Base-by-base conservation (phyloP, 2,113 vertebrate genomes). In the Hymenochirus boettgeri region DNA sequence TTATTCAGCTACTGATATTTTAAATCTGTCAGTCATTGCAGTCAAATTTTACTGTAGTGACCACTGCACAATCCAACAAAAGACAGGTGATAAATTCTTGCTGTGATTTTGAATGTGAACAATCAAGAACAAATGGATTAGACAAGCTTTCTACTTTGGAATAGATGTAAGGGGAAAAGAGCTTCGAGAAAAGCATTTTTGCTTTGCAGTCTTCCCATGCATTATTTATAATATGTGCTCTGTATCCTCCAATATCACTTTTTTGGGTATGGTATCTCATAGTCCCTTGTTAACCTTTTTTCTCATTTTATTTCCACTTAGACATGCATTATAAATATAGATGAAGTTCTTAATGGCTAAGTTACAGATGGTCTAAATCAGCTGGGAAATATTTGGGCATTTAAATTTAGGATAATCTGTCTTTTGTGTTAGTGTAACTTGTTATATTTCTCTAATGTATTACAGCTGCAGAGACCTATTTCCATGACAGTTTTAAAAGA, bases 261-360 rank as follows among this genome's bases (percentile, higher is more conserved):
- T 57, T 42, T 37, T 26, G 18, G 33, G 27, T 15, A 29, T 37
- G 54, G 35, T 17, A 19, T 58, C 31, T 15, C 27, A 11, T 2
- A 15, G n/a, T 59, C 45, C 22, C 63, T 15, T 5, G 31, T 24
- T 58, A 46, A 58, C 56, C 31, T 39, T 52, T 42, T 39, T 35
- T 35, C n/a, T 23, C 11, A 26, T 48, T 42, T 66, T 51, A 50
- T 57, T 57, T 48, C 42, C 54, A 18, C 26, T 46, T 57, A 47
- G 53, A 57, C 54, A 65, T 57, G 42, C 42, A 65, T 57, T 65
- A 65, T 65, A 65, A 23, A 57, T 65, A 65, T 25, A 35, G 53
- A 57, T n/a, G 6, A 21, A 18, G 25, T 15, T 47, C 62, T 35
- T 33, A 56, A 65, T 35, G 51, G 37, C 52, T 56, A 13, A 1